Conservation (phyloP, 2,113 vertebrate species). For the Tricholaema leucomelas region DNA sequence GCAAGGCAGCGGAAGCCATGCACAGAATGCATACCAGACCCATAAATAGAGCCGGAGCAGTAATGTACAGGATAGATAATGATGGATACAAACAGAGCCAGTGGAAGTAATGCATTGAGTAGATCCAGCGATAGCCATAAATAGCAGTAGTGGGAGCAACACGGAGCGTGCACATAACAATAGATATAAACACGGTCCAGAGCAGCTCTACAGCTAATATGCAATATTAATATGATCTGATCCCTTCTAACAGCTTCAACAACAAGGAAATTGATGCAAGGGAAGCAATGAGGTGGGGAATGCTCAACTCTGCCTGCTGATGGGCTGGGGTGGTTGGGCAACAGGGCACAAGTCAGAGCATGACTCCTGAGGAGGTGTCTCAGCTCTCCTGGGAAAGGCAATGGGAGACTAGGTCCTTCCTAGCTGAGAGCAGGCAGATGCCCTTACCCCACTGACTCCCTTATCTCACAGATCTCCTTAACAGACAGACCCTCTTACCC, state of each 20-base stretch:
- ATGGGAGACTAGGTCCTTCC: neutral
- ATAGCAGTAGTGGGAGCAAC: constrained; percentile 35
- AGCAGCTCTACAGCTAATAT: neutral
- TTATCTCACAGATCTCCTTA: neutral
- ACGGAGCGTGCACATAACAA: neutral
- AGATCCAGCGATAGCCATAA: constrained; percentile 4
- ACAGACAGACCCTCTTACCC: too few relatives aligned
- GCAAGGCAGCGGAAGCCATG: neutral
- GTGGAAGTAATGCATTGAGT: neutral
- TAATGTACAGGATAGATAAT: neutral
- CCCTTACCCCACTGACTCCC: neutral
- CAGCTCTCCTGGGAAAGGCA: neutral
- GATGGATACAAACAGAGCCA: neutral
- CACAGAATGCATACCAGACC: neutral
- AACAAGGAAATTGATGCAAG: neutral
- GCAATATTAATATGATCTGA: neutral
- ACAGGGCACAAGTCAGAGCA: neutral
- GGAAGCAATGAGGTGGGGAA: neutral
- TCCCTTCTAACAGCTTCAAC: neutral
- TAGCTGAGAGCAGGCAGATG: neutral
- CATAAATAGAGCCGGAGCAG: constrained; percentile 1
- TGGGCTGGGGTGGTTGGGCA: accelerated
- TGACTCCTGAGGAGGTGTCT: neutral
- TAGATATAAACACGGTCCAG: neutral
- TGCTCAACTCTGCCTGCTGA: accelerated